Evolutionary conservation across 2,888 invertebrate genomes (phyloP).

Genomic region (Conistra vaccinii): DNA sequence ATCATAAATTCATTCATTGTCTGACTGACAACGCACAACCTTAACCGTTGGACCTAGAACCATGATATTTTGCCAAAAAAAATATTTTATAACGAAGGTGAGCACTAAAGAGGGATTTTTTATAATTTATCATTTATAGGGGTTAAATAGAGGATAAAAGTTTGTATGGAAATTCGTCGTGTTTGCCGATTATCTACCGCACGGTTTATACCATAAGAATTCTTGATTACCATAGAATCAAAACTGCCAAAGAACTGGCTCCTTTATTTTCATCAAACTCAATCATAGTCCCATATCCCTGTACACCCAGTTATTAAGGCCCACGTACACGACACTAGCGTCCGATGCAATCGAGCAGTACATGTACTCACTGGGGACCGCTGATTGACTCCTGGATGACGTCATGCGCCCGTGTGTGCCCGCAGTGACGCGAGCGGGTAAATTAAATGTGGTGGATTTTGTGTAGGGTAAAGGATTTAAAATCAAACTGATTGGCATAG

Average conservation of each 20-base stretch:
- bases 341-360: conserved; percentile 64
- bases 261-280: background rate
- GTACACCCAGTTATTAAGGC: conserved; percentile 44
- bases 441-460: conserved; percentile 44
- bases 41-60: background rate
- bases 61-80: background rate
- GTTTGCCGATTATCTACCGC: background rate
- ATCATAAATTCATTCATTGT: no score
- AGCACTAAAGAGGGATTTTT: background rate
- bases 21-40: background rate
- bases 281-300: conserved; percentile 10
- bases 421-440: conserved; percentile 56
- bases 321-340: conserved; percentile 28
- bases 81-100: background rate
- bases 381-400: conserved; percentile 57
- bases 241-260: background rate
- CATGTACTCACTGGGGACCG: conserved; percentile 69
- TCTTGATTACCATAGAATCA: background rate
- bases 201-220: background rate
- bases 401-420: conserved; percentile 29
- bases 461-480: background rate
- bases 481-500: background rate
- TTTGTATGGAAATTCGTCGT: no score
- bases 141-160: background rate
- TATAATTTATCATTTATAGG: background rate